Conservation (phyloP, 2,888 invertebrate species). For the Drosophila yooni region DNA sequence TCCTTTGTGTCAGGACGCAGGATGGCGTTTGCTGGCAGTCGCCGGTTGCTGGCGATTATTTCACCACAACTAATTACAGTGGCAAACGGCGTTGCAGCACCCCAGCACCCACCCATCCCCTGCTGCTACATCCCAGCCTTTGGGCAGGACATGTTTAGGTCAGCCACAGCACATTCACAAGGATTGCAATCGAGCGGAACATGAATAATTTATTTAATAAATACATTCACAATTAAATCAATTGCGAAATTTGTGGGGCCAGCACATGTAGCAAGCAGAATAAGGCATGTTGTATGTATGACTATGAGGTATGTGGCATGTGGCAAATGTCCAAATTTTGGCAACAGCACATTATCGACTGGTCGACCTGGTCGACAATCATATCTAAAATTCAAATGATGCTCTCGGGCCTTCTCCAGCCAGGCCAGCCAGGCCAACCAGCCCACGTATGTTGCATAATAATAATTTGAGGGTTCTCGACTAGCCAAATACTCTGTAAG, state of each 20-base stretch:
- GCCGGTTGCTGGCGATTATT: conserved; percentile 75
- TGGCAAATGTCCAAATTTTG: conserved; percentile 23
- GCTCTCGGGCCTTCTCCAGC: neutral
- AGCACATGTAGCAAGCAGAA: conserved; percentile 12
- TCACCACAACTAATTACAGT: conserved; percentile 79
- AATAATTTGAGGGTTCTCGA: neutral
- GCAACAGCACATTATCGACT: conserved; percentile 28
- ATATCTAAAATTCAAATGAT: conserved; percentile 10
- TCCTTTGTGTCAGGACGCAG: conserved; percentile 37
- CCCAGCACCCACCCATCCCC: neutral
- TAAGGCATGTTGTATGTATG: conserved; percentile 4
- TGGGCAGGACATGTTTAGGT: conserved; percentile 73
- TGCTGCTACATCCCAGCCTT: neutral
- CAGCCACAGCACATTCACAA: conserved; percentile 73
- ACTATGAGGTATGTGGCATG: conserved; percentile 11
- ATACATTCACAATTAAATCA: conserved; percentile 79
- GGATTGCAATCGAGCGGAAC: conserved; percentile 62
- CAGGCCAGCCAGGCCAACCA: neutral
- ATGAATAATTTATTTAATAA: conserved; percentile 81
- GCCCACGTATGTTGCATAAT: neutral
- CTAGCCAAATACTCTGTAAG: conserved; percentile 5
- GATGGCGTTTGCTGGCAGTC: conserved; percentile 23
- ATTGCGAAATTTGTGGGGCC: conserved; percentile 63
- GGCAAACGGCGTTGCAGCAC: conserved; percentile 54
- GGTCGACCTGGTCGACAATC: conserved; percentile 28